phyloP scores from a whole-genome alignment of 2,888 invertebrate genomes.

The Calliscelio sp. region DNA sequence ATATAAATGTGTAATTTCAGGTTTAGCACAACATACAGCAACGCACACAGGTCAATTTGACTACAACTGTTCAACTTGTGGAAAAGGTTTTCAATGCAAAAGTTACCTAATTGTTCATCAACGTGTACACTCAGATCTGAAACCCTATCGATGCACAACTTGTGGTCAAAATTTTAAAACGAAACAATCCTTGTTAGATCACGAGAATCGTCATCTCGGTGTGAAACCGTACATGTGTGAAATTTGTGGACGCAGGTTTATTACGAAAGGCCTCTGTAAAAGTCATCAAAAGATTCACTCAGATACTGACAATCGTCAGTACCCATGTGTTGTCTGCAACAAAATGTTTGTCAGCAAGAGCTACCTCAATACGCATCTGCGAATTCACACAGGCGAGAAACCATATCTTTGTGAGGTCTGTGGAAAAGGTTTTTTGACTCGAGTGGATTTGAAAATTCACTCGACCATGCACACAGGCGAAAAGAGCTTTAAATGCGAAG shows the following conservation, averaged over 20 bases:
- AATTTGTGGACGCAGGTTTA: constrained; percentile 88
- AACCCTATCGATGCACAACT: constrained; percentile 88
- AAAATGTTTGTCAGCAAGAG: constrained; percentile 89
- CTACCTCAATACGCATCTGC: constrained; percentile 88
- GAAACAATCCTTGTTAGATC: constrained; percentile 88
- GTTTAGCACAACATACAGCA: constrained; percentile 88
- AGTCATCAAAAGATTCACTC: constrained; percentile 88
- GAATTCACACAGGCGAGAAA: constrained; percentile 88
- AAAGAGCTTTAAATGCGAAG: constrained; percentile 88
- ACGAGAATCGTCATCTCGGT: constrained; percentile 88
- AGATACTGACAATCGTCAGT: constrained; percentile 88
- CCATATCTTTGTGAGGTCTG: constrained; percentile 89
- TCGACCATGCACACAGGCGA: constrained; percentile 89
- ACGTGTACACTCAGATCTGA: constrained; percentile 87
- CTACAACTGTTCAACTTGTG: constrained; percentile 88
- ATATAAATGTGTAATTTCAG: constrained; percentile 78
- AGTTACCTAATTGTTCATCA: constrained; percentile 89
- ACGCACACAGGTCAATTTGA: constrained; percentile 88
- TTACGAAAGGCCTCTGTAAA: constrained; percentile 88
- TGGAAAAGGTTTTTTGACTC: constrained; percentile 88
- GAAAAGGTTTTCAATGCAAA: constrained; percentile 88
- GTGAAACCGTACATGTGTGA: constrained; percentile 88
- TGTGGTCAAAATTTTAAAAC: constrained; percentile 88
- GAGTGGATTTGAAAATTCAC: constrained; percentile 88
- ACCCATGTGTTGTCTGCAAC: constrained; percentile 88